Conservation (phyloP, 2,797 vertebrate species). For the Gambusia yucatana region DNA sequence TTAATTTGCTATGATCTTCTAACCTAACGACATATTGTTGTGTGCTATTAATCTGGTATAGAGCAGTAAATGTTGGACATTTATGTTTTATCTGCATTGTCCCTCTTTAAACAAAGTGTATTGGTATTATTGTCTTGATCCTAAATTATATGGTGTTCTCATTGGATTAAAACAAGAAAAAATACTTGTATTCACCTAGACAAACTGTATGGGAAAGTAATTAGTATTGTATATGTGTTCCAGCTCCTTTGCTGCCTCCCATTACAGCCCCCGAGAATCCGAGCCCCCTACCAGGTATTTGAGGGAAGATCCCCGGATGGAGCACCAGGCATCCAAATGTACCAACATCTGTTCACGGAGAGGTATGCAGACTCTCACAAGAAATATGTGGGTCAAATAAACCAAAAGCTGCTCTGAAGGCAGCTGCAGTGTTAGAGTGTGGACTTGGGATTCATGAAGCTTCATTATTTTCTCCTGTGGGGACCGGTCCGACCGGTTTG, state of each 20-base stretch:
- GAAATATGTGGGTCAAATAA: neutral
- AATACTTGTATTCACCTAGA: neutral
- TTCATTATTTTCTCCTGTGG: slow-evolving; percentile 5
- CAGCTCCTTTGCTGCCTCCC: slow-evolving; percentile 70
- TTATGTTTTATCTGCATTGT: too few relatives aligned
- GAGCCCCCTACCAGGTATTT: slow-evolving; percentile 29
- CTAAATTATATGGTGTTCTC: neutral
- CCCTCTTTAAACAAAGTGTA: too few relatives aligned
- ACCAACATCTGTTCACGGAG: slow-evolving; percentile 79
- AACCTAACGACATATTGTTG: too few relatives aligned
- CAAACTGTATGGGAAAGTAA: neutral
- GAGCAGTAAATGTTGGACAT: too few relatives aligned
- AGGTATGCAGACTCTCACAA: slow-evolving; percentile 57
- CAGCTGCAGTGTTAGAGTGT: slow-evolving; percentile 15
- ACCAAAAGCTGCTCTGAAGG: neutral
- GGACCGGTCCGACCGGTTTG: slow-evolving; percentile 73
- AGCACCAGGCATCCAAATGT: slow-evolving; percentile 69
- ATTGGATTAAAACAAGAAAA: neutral
- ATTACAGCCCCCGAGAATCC: slow-evolving; percentile 53
- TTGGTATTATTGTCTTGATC: neutral
- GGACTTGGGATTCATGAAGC: slow-evolving; percentile 44
- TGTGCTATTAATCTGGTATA: too few relatives aligned
- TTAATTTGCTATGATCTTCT: neutral
- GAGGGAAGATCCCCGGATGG: slow-evolving; percentile 46
- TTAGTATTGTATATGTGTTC: neutral